Evolutionary conservation across 2,113 vertebrate genomes (phyloP), one percentile per base, ranked within the genome.

Genomic region (Ascaphus truei): DNA sequence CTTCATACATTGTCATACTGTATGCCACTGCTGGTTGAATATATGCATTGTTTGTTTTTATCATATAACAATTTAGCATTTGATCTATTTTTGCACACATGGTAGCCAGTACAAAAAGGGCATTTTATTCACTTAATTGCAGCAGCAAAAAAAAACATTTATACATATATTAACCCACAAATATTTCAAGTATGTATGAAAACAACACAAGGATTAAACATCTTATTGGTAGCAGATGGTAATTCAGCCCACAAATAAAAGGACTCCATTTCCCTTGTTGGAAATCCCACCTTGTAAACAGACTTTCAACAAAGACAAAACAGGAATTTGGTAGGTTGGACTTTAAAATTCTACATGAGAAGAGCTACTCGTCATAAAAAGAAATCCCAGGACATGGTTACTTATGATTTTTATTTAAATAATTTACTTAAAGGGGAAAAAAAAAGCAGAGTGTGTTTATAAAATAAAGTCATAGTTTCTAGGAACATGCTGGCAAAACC

Each of bases 101-200:
- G n/a, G n/a, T n/a, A n/a, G n/a, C n/a, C n/a, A n/a, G n/a, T n/a
- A n/a, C n/a, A n/a, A n/a, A n/a, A n/a, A n/a, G n/a, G n/a, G n/a
- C n/a, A n/a, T n/a, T n/a, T n/a, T n/a, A n/a, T n/a, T n/a, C n/a
- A n/a, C n/a, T n/a, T n/a, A n/a, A n/a, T n/a, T 41, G 37, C 37
- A 13, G n/a, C 13, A 41, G 37, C 73, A 57, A 76, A 79, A 79
- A 79, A 80, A 81, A 81, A 80, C n/a, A n/a, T n/a, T n/a, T n/a
- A n/a, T n/a, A n/a, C n/a, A n/a, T n/a, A n/a, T n/a, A n/a, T n/a
- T n/a, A n/a, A n/a, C n/a, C n/a, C n/a, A n/a, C n/a, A n/a, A n/a
- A n/a, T n/a, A n/a, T n/a, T n/a, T n/a, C n/a, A n/a, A n/a, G n/a
- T n/a, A n/a, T n/a, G n/a, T n/a, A n/a, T n/a, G n/a, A n/a, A n/a